Evolutionary conservation across 2,888 invertebrate species (phyloP), one percentile per base, ranked within the genome.

Genomic region (Oligia latruncula): DNA sequence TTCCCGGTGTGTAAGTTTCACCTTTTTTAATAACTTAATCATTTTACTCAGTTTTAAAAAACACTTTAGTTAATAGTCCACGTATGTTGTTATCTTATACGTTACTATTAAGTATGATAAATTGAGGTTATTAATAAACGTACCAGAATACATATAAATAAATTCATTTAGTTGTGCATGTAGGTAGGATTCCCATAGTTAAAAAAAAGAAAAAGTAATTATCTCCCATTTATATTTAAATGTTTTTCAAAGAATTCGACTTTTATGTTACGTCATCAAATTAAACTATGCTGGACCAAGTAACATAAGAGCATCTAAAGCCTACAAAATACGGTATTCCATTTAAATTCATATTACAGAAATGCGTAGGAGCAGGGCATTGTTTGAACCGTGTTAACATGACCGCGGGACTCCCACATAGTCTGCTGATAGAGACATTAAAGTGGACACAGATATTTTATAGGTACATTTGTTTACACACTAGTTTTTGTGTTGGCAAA

Each of bases 301-400:
- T 23, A n/a, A 58, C 55, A 9, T 52, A 60, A 13, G 66, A 43
- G 23, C 72, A 79, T 71, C 58, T 77, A 62, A 81, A 79, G 58
- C 58, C 60, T 40, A 73, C 83, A 85, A 85, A 82, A 73, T 80
- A 80, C 65, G 62, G 74, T 78, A 72, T 81, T 80, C 74, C 77
- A 87, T 87, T 88, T 82, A 88, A 82, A 86, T 87, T 87, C 82
- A 86, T 86, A 84, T 85, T 86, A 89, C 85, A 81, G 76, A 72
- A 71, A 73, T 78, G 84, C 88, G 88, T 88, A 86, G 89, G 89
- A 68, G 71, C 58, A 60, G 60, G 71, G 75, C 71, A 90, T 90
- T 90, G 90, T 90, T 88, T 86, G 80, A 70, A 81, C 78, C 75
- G 29, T 85, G 84, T 89, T 87, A 88, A 90, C 90, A 89, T 78